These are phyloP conservation scores for Peromyscus attwateri DNA, from an alignment of 2,797 vertebrate species.

Conservation along the genomic window DNA sequence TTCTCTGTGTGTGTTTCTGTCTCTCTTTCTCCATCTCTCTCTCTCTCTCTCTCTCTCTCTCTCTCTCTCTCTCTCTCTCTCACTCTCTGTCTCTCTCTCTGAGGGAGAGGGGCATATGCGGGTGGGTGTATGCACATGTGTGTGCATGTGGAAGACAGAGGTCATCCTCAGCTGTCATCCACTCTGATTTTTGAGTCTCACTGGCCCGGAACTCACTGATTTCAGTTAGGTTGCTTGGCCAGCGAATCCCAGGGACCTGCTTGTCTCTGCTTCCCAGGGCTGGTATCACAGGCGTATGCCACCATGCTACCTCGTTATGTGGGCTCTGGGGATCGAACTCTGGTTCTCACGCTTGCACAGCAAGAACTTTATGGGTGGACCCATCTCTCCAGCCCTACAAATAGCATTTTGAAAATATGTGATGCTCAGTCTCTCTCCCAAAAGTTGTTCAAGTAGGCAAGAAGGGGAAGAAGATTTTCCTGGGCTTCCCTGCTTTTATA, in stretches of 20 bases:
- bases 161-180: not conserved
- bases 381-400: not conserved
- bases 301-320: not conserved
- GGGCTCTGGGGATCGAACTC: not conserved
- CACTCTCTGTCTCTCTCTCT: not conserved
- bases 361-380: no score
- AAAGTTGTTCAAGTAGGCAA: not conserved
- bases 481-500: not conserved
- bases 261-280: not conserved
- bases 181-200: not conserved
- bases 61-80: accelerated
- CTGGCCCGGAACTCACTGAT: not conserved
- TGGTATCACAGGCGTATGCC: not conserved
- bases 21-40: not conserved
- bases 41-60: not conserved
- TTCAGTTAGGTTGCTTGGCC: not conserved
- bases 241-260: not conserved
- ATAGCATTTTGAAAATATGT: not conserved
- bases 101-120: not conserved
- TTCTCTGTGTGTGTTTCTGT: not conserved
- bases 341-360: no score
- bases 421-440: not conserved
- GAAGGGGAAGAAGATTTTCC: not conserved
- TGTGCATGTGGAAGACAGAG: not conserved
- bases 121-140: not conserved